A percentile compares a stretch with the other conserved stretches of the same genome.
phyloP scores from a whole-genome alignment of 2,888 invertebrate species.

The Chydorus sphaericus region DNA sequence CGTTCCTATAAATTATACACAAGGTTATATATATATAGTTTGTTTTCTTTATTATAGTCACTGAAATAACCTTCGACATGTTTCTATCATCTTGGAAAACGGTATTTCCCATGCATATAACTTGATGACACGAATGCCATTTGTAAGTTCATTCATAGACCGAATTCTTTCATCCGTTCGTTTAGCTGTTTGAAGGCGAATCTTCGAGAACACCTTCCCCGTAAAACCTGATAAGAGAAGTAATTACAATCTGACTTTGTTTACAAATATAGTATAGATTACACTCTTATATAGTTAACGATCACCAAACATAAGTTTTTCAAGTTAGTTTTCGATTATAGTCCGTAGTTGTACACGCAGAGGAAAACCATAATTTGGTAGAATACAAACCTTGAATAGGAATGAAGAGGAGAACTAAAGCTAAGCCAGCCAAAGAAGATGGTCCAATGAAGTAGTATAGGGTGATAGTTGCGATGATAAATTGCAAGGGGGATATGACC shows the following conservation, averaged over 20 bases:
- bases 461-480: constrained; percentile 59
- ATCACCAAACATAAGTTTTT: too few relatives aligned
- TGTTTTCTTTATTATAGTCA: too few relatives aligned
- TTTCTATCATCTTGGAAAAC: constrained; percentile 27
- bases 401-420: constrained; percentile 58
- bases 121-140: constrained; percentile 38
- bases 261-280: too few relatives aligned
- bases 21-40: too few relatives aligned
- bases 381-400: constrained; percentile 73
- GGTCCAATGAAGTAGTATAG: constrained; percentile 61
- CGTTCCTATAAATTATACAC: constrained; percentile 31
- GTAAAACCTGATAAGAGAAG: too few relatives aligned
- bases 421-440: constrained; percentile 57
- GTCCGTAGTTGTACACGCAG: too few relatives aligned
- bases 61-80: constrained; percentile 7
- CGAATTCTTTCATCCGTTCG: constrained; percentile 36
- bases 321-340: too few relatives aligned
- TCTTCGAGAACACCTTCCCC: constrained; percentile 25
- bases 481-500: constrained; percentile 78
- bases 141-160: constrained; percentile 39
- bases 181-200: constrained; percentile 31
- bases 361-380: too few relatives aligned
- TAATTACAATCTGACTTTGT: too few relatives aligned
- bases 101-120: constrained; percentile 42
- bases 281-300: too few relatives aligned